Conservation (phyloP, 2,797 vertebrate genomes). For the Sparidentex hasta region DNA sequence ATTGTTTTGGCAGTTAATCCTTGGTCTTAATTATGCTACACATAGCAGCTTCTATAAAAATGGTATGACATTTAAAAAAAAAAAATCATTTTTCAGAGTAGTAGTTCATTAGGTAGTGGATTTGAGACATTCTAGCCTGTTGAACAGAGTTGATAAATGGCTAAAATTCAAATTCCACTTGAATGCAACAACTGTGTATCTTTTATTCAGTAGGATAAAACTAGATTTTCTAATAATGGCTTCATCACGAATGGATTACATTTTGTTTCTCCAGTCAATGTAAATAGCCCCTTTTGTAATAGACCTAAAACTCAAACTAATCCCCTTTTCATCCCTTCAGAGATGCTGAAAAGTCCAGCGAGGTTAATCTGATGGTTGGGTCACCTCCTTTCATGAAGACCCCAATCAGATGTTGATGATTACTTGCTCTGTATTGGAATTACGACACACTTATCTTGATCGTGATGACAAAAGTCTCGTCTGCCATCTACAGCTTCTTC, state of each 20-base stretch:
- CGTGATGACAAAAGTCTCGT: slow-evolving; percentile 31
- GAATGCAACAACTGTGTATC: neutral
- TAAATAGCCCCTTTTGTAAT: slow-evolving; percentile 12
- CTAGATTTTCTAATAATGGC: neutral
- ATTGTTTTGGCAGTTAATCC: neutral
- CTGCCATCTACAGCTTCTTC: slow-evolving; percentile 36
- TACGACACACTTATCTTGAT: slow-evolving; percentile 31
- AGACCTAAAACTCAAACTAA: slow-evolving; percentile 13
- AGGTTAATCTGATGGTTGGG: slow-evolving; percentile 29
- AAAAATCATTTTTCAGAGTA: too few relatives aligned
- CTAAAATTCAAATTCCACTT: neutral
- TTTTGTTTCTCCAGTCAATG: neutral
- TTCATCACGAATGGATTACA: neutral
- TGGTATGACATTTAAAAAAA: too few relatives aligned
- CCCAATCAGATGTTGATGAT: slow-evolving; percentile 42
- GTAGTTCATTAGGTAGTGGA: too few relatives aligned
- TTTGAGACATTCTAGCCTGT: neutral
- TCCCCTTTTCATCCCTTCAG: slow-evolving; percentile 12
- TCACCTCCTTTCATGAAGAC: slow-evolving; percentile 25
- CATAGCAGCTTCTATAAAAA: neutral
- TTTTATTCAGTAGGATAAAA: neutral
- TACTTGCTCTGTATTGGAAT: slow-evolving; percentile 37
- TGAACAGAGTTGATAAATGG: neutral
- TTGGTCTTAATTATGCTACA: neutral
- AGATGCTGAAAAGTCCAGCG: slow-evolving; percentile 11